Percentiles rank a stretch among this genome's conserved stretches.
Evolutionary conservation across 30 jellyfish, hydroid and myxozoan genomes (phyloP).

Genomic region (Cassiopea andromeda): DNA sequence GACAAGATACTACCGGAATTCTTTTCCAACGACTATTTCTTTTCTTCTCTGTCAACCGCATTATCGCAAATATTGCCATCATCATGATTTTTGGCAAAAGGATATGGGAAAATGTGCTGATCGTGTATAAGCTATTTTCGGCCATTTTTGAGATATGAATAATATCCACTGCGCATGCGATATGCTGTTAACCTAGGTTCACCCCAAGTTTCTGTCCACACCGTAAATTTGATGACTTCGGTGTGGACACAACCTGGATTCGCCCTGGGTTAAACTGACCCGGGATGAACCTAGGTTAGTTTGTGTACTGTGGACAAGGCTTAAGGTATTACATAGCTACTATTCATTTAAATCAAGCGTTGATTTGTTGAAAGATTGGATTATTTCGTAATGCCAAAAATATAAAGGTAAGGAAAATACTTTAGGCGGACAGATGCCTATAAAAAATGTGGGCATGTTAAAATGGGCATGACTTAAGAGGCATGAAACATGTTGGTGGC

Average conservation of each 20-base stretch:
- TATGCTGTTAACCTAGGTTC: constrained; percentile 1
- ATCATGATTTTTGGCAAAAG: not conserved
- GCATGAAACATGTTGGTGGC: too few relatives aligned
- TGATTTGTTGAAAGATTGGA: too few relatives aligned
- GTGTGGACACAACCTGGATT: constrained; percentile 13
- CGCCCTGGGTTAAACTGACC: not conserved
- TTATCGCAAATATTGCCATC: not conserved
- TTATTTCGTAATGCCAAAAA: too few relatives aligned
- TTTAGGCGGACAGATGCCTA: too few relatives aligned
- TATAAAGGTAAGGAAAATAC: too few relatives aligned
- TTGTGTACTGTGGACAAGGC: constrained; percentile 16
- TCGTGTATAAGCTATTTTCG: not conserved
- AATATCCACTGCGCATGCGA: constrained; percentile 22
- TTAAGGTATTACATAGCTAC: too few relatives aligned
- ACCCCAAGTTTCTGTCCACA: constrained; percentile 33
- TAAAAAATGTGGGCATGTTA: too few relatives aligned
- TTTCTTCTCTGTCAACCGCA: not conserved
- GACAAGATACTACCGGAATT: not conserved
- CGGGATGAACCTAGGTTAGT: constrained; percentile 22
- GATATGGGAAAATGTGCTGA: not conserved
- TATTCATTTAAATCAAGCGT: too few relatives aligned
- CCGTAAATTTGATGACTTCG: not conserved
- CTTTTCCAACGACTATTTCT: not conserved
- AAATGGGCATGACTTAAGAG: too few relatives aligned
- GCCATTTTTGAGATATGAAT: not conserved